phyloP scores from a whole-genome alignment of 1,140 invertebrate species.

The Orius insidiosus region DNA sequence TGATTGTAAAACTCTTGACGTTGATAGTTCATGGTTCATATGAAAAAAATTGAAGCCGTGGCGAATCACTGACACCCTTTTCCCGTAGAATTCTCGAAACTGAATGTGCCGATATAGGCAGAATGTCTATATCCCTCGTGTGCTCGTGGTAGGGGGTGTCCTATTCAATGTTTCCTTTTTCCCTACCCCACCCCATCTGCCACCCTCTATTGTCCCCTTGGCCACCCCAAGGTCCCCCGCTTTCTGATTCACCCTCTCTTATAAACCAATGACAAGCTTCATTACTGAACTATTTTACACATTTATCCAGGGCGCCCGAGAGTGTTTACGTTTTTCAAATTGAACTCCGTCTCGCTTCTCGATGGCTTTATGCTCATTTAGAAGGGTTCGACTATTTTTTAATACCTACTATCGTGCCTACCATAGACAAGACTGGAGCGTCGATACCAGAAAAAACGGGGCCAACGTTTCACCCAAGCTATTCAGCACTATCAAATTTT shows the following conservation, averaged over 20 bases:
- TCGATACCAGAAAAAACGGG: too few relatives aligned
- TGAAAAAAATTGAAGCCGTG: conserved; percentile 1
- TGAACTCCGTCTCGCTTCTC: too few relatives aligned
- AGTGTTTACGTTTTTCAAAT: too few relatives aligned
- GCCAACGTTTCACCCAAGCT: too few relatives aligned
- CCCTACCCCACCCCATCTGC: conserved; percentile 12
- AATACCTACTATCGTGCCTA: too few relatives aligned
- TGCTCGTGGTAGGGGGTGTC: conserved; percentile 7
- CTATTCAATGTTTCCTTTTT: conserved; percentile 12
- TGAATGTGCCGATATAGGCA: conserved; percentile 7
- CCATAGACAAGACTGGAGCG: too few relatives aligned
- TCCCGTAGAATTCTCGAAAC: not conserved
- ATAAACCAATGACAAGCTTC: conserved; percentile 16
- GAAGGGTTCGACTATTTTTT: too few relatives aligned
- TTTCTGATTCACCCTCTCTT: conserved; percentile 9
- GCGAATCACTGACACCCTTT: conserved; percentile 5
- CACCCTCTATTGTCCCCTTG: conserved; percentile 9
- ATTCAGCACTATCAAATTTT: too few relatives aligned
- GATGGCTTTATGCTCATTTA: too few relatives aligned
- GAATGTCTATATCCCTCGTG: conserved; percentile 14
- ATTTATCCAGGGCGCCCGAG: not conserved
- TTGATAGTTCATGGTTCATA: too few relatives aligned
- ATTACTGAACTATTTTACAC: conserved; percentile 14
- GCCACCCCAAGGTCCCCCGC: conserved; percentile 1
- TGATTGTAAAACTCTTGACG: not conserved